phyloP scores from a whole-genome alignment of 2,113 vertebrate species.

The Coracopsis vasa region DNA sequence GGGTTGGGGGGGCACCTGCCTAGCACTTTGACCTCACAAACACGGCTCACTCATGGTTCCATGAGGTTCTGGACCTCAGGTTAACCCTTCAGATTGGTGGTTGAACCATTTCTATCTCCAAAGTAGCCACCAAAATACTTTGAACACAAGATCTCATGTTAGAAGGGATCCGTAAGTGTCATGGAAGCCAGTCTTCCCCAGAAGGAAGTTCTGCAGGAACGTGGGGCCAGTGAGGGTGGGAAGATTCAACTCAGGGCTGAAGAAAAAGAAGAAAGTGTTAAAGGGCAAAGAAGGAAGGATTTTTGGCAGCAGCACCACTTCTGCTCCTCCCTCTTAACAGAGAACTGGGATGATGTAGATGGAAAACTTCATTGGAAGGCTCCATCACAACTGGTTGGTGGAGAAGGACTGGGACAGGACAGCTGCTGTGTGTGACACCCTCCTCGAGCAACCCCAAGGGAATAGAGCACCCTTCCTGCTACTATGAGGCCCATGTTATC shows the following conservation, averaged over 20 bases:
- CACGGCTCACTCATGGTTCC: not conserved
- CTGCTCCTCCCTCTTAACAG: not conserved
- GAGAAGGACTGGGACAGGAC: not conserved
- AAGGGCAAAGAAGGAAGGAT: not conserved
- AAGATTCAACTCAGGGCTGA: not conserved
- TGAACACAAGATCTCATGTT: accelerated
- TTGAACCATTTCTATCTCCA: not conserved
- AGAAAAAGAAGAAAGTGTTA: not conserved
- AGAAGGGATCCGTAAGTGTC: not conserved
- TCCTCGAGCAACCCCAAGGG: not conserved
- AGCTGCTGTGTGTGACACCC: accelerated
- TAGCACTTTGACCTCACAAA: not conserved
- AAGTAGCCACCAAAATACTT: not conserved
- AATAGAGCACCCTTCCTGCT: not conserved
- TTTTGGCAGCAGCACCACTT: not conserved
- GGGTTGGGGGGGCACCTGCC: not conserved
- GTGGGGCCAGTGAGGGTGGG: not conserved
- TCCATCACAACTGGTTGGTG: not conserved
- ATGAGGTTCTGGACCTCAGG: accelerated
- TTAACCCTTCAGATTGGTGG: not conserved
- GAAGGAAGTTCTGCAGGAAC: accelerated
- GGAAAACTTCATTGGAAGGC: not conserved
- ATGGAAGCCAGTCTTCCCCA: not conserved
- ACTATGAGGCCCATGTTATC: accelerated
- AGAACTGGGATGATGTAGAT: not conserved